Base-by-base conservation (phyloP, 2,797 vertebrate species). In the Dromococcyx pavoninus region DNA sequence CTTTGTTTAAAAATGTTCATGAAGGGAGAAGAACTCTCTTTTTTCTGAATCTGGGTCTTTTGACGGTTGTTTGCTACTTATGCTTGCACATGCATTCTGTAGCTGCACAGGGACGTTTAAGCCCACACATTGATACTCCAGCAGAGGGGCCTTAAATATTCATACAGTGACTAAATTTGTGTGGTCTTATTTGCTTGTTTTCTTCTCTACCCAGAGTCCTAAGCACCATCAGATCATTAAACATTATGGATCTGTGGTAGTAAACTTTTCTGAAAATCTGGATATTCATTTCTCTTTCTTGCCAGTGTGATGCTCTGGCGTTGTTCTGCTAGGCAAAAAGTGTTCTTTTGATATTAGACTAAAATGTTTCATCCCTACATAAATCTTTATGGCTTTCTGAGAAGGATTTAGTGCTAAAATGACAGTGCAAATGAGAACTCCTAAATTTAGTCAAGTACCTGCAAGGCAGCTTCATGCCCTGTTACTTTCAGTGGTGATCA, bases 131-230 rank as follows among this genome's bases (percentile, higher is more conserved):
- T 51, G 81, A 46, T 91, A 39, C 44, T 91, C 25, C 33, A 73
- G 13, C 43, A 86, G 72, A 92, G 30, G 28, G 10, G 7, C 76
- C 64, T 93, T 93, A 92, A 94, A 74, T 82, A 93, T 85, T 93
- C 61, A 64, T 85, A 44, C 7, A 3, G 58, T 71, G 10, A 17
- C 32, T 48, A 56, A 33, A 70, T 77, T 70, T 57, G 10, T 81
- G 44, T 50, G 91, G 51, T 28, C 91, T 79, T 88, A 60, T 79
- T 92, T 88, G 41, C 41, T 66, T 33, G 25, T 87, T 79, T 89
- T 87, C n/a, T 89, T 86, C 56, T 66, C 48, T 87, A 44, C 56
- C 23, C 3, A 0, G 39, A 66, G n/a, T 73, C 39, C 74, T 82
- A 44, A 82, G 61, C 60, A 64, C 17, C 56, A 53, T 86, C 48